phyloP scores from a whole-genome alignment of 2,113 vertebrate genomes.

The Raja brachyura region DNA sequence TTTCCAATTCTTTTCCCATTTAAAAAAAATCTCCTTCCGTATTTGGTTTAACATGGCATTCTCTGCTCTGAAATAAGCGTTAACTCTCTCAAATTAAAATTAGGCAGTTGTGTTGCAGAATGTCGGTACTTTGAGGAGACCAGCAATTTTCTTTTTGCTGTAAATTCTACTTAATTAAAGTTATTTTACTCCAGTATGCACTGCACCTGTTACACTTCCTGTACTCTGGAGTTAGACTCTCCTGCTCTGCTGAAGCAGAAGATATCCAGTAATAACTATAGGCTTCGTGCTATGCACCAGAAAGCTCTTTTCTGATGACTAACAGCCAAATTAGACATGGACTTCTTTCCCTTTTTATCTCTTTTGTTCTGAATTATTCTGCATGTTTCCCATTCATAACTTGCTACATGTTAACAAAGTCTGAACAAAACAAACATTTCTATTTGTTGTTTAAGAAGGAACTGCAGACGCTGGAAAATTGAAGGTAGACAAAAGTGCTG shows the following conservation, averaged over 20 bases:
- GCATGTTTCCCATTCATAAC: not conserved
- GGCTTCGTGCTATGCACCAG: not conserved
- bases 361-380: not conserved
- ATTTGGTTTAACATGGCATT: not conserved
- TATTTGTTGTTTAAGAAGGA: no score
- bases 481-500: no score
- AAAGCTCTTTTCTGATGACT: not conserved
- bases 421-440: not conserved
- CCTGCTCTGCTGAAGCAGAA: not conserved
- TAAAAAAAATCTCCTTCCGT: not conserved
- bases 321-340: no score
- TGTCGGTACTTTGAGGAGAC: no score
- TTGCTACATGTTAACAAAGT: no score
- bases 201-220: not conserved
- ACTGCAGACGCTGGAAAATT: no score
- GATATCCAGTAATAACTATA: not conserved
- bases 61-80: not conserved
- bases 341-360: not conserved
- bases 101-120: no score
- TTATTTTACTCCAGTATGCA: not conserved
- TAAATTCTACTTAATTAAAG: no score
- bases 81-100: not conserved
- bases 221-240: not conserved
- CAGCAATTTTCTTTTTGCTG: not conserved
- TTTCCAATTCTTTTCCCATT: no score